Conservation (phyloP, 1,140 invertebrate species). For the Eueides isabella region DNA sequence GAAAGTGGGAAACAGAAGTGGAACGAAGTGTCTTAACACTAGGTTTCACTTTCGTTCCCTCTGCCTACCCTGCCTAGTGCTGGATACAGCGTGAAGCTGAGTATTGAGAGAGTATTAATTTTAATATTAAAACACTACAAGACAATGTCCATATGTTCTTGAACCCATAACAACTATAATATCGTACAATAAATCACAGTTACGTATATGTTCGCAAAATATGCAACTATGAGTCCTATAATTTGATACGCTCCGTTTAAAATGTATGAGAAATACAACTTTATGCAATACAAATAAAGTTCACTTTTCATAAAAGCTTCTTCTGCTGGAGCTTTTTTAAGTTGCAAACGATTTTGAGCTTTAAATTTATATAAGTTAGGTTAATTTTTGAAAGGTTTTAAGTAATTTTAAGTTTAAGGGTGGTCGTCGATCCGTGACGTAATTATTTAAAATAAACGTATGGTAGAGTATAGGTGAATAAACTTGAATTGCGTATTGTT, state of each 20-base stretch:
- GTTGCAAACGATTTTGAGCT: not conserved
- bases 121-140: too few relatives aligned
- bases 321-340: not conserved
- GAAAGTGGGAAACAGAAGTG: too few relatives aligned
- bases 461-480: constrained; percentile 3
- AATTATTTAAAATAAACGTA: constrained; percentile 41
- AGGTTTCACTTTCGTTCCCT: too few relatives aligned
- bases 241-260: constrained; percentile 25
- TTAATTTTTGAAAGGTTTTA: constrained; percentile 13
- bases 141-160: not conserved
- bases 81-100: too few relatives aligned
- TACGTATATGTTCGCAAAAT: constrained; percentile 36
- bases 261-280: not conserved
- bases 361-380: not conserved
- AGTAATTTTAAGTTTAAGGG: constrained; percentile 36
- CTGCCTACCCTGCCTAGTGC: too few relatives aligned
- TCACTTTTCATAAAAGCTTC: constrained; percentile 1
- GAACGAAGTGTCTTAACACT: too few relatives aligned
- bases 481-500: constrained; percentile 2
- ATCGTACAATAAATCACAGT: constrained; percentile 29
- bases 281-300: not conserved
- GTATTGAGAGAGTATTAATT: too few relatives aligned
- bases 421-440: constrained; percentile 50
- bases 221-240: constrained; percentile 28
- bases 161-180: not conserved